phyloP scores from a whole-genome alignment of 2,797 vertebrate genomes.

The Brachymystax lenok region DNA sequence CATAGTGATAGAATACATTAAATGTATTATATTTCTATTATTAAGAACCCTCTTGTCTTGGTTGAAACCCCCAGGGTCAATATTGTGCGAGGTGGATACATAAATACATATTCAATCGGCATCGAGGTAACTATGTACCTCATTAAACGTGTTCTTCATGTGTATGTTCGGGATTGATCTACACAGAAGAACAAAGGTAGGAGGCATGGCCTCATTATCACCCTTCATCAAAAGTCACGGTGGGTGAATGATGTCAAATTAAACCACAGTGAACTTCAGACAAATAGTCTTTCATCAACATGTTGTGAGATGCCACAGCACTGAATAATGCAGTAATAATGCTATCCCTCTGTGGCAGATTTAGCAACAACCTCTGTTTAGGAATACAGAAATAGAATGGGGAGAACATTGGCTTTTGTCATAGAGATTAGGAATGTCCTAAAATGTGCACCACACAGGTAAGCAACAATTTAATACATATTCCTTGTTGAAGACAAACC shows the following conservation, averaged over 20 bases:
- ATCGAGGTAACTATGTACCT: slow-evolving; percentile 15
- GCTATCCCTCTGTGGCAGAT: neutral
- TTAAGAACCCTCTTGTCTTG: slow-evolving; percentile 46
- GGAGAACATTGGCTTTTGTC: neutral
- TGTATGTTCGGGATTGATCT: slow-evolving; percentile 28
- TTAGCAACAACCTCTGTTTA: neutral
- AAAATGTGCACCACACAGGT: too few species aligned
- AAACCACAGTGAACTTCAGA: neutral
- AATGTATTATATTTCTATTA: neutral
- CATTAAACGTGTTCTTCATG: slow-evolving; percentile 41
- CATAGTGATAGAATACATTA: too few species aligned
- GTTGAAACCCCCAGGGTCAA: slow-evolving; percentile 44
- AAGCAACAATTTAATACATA: neutral
- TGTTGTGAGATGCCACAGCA: neutral
- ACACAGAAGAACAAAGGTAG: slow-evolving; percentile 11
- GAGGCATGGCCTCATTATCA: slow-evolving; percentile 5
- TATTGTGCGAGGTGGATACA: slow-evolving; percentile 48
- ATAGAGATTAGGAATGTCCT: neutral
- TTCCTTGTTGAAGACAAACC: neutral
- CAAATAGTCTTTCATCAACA: neutral
- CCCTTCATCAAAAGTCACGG: neutral
- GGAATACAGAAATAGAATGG: neutral
- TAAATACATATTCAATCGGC: slow-evolving; percentile 51
- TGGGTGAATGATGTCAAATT: neutral
- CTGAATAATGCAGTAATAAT: too few species aligned